Evolutionary conservation across 2,888 invertebrate genomes (phyloP).

Genomic region (Diplazon laetatorius): DNA sequence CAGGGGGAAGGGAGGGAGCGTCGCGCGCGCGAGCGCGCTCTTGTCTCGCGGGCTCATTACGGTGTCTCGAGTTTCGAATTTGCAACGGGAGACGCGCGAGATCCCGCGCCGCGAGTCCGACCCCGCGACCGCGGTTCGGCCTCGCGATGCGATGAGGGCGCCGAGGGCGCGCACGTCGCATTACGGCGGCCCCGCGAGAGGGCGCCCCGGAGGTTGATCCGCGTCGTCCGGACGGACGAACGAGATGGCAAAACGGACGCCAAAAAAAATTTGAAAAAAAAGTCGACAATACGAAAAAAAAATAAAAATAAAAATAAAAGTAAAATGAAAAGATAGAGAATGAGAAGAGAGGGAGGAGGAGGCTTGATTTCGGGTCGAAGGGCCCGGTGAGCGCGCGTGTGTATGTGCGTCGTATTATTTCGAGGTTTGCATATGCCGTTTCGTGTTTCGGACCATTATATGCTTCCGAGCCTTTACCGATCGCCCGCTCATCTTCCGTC

Average conservation of each 20-base stretch:
- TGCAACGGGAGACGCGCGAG: slow-evolving; percentile 61
- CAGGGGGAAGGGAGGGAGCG: no score
- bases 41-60: slow-evolving; percentile 71
- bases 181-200: slow-evolving; percentile 11
- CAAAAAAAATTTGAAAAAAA: slow-evolving; percentile 15
- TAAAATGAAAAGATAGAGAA: neutral
- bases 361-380: slow-evolving; percentile 65
- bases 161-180: slow-evolving; percentile 63
- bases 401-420: slow-evolving; percentile 74
- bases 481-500: slow-evolving; percentile 54
- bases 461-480: slow-evolving; percentile 61
- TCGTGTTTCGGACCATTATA: slow-evolving; percentile 75
- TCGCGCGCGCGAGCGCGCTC: slow-evolving; percentile 36
- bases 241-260: slow-evolving; percentile 47
- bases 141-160: slow-evolving; percentile 71
- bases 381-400: slow-evolving; percentile 54
- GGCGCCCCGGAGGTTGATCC: slow-evolving; percentile 44
- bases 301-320: slow-evolving; percentile 8
- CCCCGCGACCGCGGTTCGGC: slow-evolving; percentile 60
- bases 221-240: slow-evolving; percentile 17
- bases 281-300: slow-evolving; percentile 8
- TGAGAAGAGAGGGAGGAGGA: slow-evolving; percentile 41
- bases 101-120: slow-evolving; percentile 50
- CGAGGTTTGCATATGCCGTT: slow-evolving; percentile 76
- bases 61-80: slow-evolving; percentile 75